Conservation (phyloP, 2,113 vertebrate species). For the Carlito syrichta region DNA sequence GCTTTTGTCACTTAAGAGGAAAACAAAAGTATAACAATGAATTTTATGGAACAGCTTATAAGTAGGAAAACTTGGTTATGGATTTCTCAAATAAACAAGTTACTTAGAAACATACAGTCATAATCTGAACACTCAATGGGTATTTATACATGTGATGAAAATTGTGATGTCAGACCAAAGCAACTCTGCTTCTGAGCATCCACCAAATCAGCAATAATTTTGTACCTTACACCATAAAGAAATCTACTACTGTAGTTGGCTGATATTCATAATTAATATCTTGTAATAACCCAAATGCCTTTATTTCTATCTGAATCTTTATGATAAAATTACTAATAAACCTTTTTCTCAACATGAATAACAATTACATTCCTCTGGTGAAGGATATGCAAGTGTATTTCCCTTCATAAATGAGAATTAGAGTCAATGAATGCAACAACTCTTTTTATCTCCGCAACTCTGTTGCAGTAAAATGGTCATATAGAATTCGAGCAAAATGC, state of each 20-base stretch:
- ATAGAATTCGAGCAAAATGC: conserved; percentile 65
- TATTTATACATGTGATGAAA: neutral
- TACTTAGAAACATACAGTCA: neutral
- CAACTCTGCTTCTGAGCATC: neutral
- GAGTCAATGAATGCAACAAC: conserved; percentile 72
- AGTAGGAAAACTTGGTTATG: neutral
- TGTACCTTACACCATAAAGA: conserved; percentile 19
- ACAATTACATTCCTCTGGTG: conserved; percentile 64
- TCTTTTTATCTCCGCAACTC: conserved; percentile 75
- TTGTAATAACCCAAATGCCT: conserved; percentile 63
- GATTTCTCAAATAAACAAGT: neutral
- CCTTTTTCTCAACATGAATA: conserved; percentile 67
- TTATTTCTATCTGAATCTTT: conserved; percentile 55
- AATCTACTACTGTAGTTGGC: neutral
- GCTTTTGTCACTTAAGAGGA: neutral
- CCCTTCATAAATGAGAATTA: conserved; percentile 74
- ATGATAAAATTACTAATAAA: conserved; percentile 65
- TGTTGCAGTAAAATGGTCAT: conserved; percentile 64
- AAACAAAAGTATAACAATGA: neutral
- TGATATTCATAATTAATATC: conserved; percentile 67
- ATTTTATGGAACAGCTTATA: neutral
- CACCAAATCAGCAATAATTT: conserved; percentile 6
- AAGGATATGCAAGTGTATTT: conserved; percentile 73
- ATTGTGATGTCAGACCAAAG: neutral
- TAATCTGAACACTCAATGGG: neutral